Conservation (phyloP, 2,888 invertebrate species). For the Taenaris catops region DNA sequence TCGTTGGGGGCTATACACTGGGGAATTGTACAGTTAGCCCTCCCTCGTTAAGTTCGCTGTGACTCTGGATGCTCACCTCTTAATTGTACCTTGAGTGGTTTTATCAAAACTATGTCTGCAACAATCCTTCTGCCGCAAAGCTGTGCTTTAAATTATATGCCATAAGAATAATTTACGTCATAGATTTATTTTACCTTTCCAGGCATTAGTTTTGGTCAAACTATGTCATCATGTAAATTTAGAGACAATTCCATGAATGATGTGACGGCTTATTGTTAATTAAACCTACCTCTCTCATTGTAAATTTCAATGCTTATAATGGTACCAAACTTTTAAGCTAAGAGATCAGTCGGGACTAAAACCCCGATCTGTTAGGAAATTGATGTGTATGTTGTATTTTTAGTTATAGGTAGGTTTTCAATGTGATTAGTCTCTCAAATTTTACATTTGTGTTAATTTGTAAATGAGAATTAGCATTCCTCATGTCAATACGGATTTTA, state of each 20-base stretch:
- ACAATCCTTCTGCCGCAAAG: conserved; percentile 46
- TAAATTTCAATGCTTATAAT: conserved; percentile 74
- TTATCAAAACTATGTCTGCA: conserved; percentile 67
- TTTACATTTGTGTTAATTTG: conserved; percentile 79
- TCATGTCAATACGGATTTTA: conserved; percentile 80
- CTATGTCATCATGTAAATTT: conserved; percentile 69
- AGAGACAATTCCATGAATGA: conserved; percentile 64
- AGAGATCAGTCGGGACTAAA: conserved; percentile 38
- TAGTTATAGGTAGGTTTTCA: conserved; percentile 77
- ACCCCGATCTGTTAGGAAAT: conserved; percentile 59
- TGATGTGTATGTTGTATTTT: conserved; percentile 79
- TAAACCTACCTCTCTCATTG: conserved; percentile 77
- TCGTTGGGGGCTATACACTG: no score
- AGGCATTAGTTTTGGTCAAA: conserved; percentile 67
- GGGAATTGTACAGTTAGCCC: conserved; percentile 80
- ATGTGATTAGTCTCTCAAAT: conserved; percentile 79
- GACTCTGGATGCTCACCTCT: conserved; percentile 72
- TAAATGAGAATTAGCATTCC: conserved; percentile 81
- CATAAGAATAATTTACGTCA: conserved; percentile 47
- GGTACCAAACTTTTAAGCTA: conserved; percentile 74
- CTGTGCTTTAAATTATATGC: conserved; percentile 62
- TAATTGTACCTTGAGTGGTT: conserved; percentile 61
- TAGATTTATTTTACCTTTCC: conserved; percentile 44
- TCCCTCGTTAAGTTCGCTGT: conserved; percentile 78
- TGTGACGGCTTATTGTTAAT: conserved; percentile 64